Percentiles rank a stretch among this genome's conserved stretches.
Conservation (phyloP, 2,888 invertebrate species). For the Tipula vernalis region DNA sequence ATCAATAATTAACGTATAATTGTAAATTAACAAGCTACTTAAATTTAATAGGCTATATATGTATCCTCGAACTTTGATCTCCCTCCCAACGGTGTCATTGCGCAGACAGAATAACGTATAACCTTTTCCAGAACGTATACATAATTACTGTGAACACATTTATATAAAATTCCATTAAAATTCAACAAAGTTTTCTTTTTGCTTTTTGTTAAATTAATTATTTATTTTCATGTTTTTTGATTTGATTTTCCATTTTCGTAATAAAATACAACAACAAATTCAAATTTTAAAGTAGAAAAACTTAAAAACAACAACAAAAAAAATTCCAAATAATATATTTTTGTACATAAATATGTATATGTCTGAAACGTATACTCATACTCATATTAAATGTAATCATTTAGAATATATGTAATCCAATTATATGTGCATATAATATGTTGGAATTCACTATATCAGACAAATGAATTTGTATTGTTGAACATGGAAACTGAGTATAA, state of each 20-base stretch:
- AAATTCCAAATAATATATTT: no score
- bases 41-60: neutral
- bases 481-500: neutral
- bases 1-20: neutral
- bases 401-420: neutral
- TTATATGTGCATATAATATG: neutral
- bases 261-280: neutral
- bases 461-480: neutral
- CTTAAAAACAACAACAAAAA: neutral
- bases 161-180: neutral
- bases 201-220: neutral
- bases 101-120: neutral
- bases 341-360: neutral
- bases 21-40: neutral
- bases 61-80: neutral
- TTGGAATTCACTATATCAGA: neutral
- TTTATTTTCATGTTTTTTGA: neutral
- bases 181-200: neutral
- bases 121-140: neutral
- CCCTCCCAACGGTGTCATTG: neutral
- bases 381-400: neutral
- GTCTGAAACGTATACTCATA: neutral
- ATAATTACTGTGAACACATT: neutral
- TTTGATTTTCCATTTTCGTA: neutral
- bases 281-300: neutral